phyloP scores from a whole-genome alignment of 2,113 vertebrate species.

The Caloenas nicobarica region DNA sequence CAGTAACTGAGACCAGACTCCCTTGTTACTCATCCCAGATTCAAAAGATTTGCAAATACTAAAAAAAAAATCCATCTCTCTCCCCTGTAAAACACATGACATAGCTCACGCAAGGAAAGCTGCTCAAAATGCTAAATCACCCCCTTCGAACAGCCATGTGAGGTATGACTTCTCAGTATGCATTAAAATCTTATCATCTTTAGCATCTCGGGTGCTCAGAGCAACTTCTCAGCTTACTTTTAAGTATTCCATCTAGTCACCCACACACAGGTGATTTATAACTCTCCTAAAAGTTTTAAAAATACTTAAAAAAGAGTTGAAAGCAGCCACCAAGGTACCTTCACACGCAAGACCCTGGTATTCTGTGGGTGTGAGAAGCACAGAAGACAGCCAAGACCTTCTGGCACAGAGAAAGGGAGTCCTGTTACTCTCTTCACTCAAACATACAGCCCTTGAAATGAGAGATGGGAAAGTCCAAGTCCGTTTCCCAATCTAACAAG shows the following conservation, averaged over 20 bases:
- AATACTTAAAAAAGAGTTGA: not conserved
- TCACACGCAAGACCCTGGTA: not conserved
- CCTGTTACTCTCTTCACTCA: not conserved
- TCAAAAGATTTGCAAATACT: not conserved
- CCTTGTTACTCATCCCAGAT: not conserved
- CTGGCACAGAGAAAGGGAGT: not conserved
- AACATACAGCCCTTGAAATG: not conserved
- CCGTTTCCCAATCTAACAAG: not conserved
- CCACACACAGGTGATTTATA: not conserved
- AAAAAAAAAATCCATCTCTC: not conserved
- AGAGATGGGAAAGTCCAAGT: not conserved
- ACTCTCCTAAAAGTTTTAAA: not conserved
- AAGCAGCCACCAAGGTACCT: not conserved
- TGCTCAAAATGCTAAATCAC: not conserved
- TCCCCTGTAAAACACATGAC: not conserved
- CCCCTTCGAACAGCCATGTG: rapidly evolving
- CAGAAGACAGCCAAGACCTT: not conserved
- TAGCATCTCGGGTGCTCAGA: not conserved
- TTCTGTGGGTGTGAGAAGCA: not conserved
- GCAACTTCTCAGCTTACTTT: not conserved
- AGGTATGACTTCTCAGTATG: not conserved
- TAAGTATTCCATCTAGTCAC: not conserved
- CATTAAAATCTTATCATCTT: not conserved
- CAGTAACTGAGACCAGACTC: not conserved
- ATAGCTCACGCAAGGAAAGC: not conserved